Evolutionary conservation across 2,797 vertebrate species (phyloP), one percentile per base, ranked within the genome.

Genomic region (Amphiprion clarkii): DNA sequence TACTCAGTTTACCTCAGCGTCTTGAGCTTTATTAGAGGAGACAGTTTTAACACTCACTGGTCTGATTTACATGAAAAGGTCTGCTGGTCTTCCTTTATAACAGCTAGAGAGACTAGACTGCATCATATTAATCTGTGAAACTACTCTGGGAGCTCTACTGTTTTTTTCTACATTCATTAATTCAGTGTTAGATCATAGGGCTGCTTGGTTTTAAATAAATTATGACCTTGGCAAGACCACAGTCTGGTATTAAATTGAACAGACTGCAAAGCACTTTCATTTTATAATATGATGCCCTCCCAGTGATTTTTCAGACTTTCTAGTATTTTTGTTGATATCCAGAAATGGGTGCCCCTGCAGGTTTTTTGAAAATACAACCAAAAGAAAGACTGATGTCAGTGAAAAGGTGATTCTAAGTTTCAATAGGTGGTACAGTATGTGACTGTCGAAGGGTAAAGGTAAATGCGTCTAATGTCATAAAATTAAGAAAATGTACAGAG

Each of bases 171-270:
- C 29, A 52, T 58, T 73, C 67, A 82, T 85, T 82, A 84, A 85
- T 79, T 85, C 78, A 71, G 70, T 23, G 58, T 52, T 62, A 70
- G 65, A 85, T 88, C 78, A 74, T 33, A 64, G 53, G 44, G 36
- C 71, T 65, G 61, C 67, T 67, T 42, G 56, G 39, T 54, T 73
- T 71, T 86, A 71, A 86, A 91, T 88, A 79, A 86, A 86, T 82
- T n/a, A 86, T 82, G 61, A 78, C 67, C 74, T 58, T 70, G 68
- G 65, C 66, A 78, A 74, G 66, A 72, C 59, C 62, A 63, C 31
- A 66, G 69, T 39, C 74, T 79, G n/a, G 33, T 36, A 12, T 23
- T 78, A 72, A 83, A 81, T 61, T 1, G 19, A 76, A 82, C 56
- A 54, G 76, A 67, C 74, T 69, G 79, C 42, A 60, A 71, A 81